These are phyloP conservation scores for Athene noctua DNA, from an alignment of 2,113 vertebrate genomes.

Conservation along the genomic window DNA sequence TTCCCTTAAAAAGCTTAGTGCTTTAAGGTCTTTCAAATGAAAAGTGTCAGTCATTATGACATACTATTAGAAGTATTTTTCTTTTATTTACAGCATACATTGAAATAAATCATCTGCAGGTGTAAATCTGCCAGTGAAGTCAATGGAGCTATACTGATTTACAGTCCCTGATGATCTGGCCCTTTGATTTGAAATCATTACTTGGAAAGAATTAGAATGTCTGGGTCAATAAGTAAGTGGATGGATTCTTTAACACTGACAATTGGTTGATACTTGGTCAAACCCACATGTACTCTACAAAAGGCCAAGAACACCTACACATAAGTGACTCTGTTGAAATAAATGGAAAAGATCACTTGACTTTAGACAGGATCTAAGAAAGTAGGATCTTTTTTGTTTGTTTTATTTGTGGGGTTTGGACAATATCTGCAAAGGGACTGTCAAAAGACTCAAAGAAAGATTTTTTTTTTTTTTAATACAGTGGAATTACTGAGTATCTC, in stretches of 20 bases:
- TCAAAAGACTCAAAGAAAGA: background rate
- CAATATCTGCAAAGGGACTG: background rate
- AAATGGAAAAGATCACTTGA: background rate
- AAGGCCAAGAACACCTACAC: background rate
- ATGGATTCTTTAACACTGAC: background rate
- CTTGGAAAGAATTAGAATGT: background rate
- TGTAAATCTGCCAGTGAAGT: background rate
- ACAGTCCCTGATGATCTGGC: background rate
- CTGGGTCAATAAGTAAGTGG: background rate
- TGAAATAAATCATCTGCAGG: background rate
- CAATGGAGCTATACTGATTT: background rate
- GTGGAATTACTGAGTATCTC: background rate
- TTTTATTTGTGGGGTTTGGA: background rate
- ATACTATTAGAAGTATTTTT: background rate
- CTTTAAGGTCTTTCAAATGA: background rate
- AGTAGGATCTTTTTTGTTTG: background rate
- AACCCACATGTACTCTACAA: background rate
- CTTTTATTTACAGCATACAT: slow-evolving; percentile 17
- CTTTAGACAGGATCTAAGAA: background rate
- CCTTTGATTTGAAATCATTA: background rate
- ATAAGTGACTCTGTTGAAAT: background rate
- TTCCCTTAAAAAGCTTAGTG: background rate
- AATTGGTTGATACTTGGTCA: background rate
- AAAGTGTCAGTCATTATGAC: background rate
- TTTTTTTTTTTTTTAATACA: background rate